Percentiles rank a stretch among this genome's conserved stretches.
phyloP scores from a whole-genome alignment of 2,888 invertebrate species.

The Drosophila paranaensis region DNA sequence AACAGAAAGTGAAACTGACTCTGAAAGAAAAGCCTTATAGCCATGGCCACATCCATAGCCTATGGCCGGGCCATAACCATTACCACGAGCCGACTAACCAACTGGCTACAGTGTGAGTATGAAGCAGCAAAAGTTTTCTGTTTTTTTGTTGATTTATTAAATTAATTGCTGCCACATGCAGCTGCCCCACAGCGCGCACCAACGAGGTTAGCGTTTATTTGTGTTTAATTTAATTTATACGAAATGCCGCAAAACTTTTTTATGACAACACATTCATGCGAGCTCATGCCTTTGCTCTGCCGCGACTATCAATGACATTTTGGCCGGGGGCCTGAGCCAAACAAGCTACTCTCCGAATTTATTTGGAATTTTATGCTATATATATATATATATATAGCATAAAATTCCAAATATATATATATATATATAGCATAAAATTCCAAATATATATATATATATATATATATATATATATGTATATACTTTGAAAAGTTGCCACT shows the following conservation, averaged over 20 bases:
- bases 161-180: constrained; percentile 77
- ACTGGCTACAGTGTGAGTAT: constrained; percentile 14
- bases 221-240: constrained; percentile 76
- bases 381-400: too few relatives aligned
- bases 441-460: background rate
- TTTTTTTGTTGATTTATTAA: constrained; percentile 78
- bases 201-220: constrained; percentile 64
- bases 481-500: background rate
- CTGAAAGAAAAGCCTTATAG: constrained; percentile 13
- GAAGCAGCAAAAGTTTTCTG: constrained; percentile 65
- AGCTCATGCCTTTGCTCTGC: background rate
- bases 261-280: constrained; percentile 52
- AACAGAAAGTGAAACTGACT: constrained; percentile 9
- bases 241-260: constrained; percentile 59
- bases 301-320: background rate
- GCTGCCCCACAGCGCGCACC: constrained; percentile 24
- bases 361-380: too few relatives aligned
- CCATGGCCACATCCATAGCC: constrained; percentile 10
- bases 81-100: constrained; percentile 4
- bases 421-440: too few relatives aligned
- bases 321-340: background rate
- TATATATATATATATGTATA: background rate
- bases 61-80: background rate
- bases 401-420: background rate
- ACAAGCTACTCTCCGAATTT: background rate